A percentile compares a stretch with the other conserved stretches of the same genome.
phyloP scores from a whole-genome alignment of 2,113 vertebrate genomes.

The Chaetodon trifascialis region DNA sequence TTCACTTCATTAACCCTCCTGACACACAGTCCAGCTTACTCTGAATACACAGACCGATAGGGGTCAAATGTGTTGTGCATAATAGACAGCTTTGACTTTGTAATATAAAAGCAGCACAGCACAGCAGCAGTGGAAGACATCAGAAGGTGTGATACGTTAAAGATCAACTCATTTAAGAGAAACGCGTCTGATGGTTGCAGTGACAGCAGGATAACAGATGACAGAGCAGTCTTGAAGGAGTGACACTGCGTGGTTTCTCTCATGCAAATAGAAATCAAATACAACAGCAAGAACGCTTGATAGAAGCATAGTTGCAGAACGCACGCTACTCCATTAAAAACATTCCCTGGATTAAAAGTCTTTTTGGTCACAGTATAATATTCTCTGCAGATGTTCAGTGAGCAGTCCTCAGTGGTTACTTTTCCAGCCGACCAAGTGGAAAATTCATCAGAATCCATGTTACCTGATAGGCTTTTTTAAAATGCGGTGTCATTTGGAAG shows the following conservation, averaged over 20 bases:
- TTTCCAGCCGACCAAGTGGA: constrained; percentile 69
- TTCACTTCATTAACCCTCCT: not conserved
- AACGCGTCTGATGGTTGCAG: not conserved
- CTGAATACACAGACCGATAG: not conserved
- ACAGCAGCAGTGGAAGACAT: not conserved
- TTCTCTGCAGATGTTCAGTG: constrained; percentile 62
- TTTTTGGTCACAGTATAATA: constrained; percentile 21
- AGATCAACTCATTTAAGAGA: not conserved
- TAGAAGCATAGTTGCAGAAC: not conserved
- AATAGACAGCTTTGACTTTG: not conserved
- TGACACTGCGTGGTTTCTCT: not conserved
- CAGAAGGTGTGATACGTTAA: not conserved
- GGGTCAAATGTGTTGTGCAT: not conserved
- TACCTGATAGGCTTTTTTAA: constrained; percentile 45
- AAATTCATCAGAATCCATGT: constrained; percentile 56
- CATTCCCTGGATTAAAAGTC: not conserved
- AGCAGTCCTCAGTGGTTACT: constrained; percentile 28
- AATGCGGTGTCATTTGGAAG: constrained; percentile 41
- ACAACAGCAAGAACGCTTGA: accelerated
- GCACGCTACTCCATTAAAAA: not conserved
- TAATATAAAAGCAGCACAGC: not conserved
- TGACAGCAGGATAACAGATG: constrained; percentile 15
- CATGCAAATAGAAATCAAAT: not conserved
- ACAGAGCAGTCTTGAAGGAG: not conserved
- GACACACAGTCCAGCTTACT: not conserved